Evolutionary conservation across 2,888 invertebrate genomes (phyloP), one percentile per base, ranked within the genome.

Genomic region (Mythimna loreyi): DNA sequence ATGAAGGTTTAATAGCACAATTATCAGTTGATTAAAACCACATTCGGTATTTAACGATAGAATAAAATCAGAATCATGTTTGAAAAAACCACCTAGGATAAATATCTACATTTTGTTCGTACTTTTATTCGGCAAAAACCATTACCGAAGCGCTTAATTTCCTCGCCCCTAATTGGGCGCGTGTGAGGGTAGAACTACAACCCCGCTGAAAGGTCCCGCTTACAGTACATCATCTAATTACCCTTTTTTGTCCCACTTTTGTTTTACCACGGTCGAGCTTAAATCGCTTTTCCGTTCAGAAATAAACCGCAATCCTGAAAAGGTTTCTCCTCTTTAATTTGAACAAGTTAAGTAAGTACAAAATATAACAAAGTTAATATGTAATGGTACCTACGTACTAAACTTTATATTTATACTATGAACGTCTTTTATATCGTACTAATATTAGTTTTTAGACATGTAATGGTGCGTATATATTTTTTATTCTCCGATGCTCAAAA

Each of bases 181-280:
- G 47, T 33, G 49, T 61, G 43, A 45, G 55, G 43, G n/a, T 49
- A 36, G 3, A 49, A 47, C 71, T 71, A 71, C 56, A 77, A 47
- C 40, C 56, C 25, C 45, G 23, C 74, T 61, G 52, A 60, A 60
- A 43, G 55, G 23, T 57, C 40, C 40, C 47, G 55, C 30, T 16
- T 28, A 43, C 50, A 33, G 40, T 49, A 55, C 57, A 78, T 58
- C 53, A 64, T 63, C 57, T 57, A 64, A 76, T 67, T 61, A 78
- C 63, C 52, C 53, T 64, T 76, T 67, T 67, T 76, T 67, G 61
- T 52, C 23, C 49, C 59, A n/a, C 49, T 78, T 55, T 25, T 21
- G 30, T 58, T 47, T 50, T 11, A 52, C 45, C 45, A 33, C 23
- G 49, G 25, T 43, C 56, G 49, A 9, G 57, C 30, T 49, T 63